Evolutionary conservation across 2,888 invertebrate genomes (phyloP).

Genomic region (Drosophila phalerata): DNA sequence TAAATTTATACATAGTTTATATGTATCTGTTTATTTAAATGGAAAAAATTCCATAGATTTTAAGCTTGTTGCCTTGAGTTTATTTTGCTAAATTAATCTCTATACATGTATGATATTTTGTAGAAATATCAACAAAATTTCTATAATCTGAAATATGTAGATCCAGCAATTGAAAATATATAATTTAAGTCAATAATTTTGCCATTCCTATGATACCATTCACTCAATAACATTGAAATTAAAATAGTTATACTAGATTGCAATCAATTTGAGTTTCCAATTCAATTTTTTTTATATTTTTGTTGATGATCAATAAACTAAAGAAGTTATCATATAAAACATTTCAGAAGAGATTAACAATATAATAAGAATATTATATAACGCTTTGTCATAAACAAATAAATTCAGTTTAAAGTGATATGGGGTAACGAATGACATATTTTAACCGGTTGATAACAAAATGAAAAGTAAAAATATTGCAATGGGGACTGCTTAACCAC

Average conservation of each 20-base stretch:
- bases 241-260: too few relatives aligned
- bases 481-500: neutral
- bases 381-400: slow-evolving; percentile 4
- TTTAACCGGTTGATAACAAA: slow-evolving; percentile 6
- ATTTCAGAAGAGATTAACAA: neutral
- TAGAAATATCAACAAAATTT: neutral
- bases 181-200: neutral
- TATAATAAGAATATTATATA: slow-evolving; percentile 1
- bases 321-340: neutral
- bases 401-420: slow-evolving; percentile 6
- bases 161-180: too few relatives aligned
- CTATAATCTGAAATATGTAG: neutral
- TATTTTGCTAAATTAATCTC: neutral
- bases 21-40: slow-evolving; percentile 24
- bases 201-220: too few relatives aligned
- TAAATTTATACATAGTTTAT: slow-evolving; percentile 14
- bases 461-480: neutral
- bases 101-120: slow-evolving; percentile 2
- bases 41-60: slow-evolving; percentile 43
- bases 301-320: too few relatives aligned
- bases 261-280: too few relatives aligned
- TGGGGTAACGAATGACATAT: neutral
- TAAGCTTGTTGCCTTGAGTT: slow-evolving; percentile 40
- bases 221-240: too few relatives aligned
- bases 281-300: too few relatives aligned